Evolutionary conservation across 2,113 vertebrate species (phyloP), one percentile per base, ranked within the genome.

Genomic region (Pipra filicauda): DNA sequence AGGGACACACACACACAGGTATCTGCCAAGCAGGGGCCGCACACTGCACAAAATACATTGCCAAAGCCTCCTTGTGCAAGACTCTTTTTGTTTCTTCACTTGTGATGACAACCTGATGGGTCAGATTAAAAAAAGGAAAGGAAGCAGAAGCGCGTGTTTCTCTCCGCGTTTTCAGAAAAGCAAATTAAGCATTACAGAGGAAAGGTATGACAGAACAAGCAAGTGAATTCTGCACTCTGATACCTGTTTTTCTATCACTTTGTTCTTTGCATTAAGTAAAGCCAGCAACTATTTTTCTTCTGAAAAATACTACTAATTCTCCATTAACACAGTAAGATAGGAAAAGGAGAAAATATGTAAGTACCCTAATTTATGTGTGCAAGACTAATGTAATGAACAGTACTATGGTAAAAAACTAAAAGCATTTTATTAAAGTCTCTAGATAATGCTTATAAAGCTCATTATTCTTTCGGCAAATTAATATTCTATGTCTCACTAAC

Each of bases 401-500:
- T 57, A 71, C 57, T 61, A 72, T 2, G 2, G 75, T 35, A 91
- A 72, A 91, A 72, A 94, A 90, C 46, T 83, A 89, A 87, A 95
- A 94, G 72, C 9, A 1, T 65, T 90, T 96, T 84, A 89, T 89
- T 87, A 77, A 90, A 91, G 51, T 67, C 75, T 71, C 65, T 51
- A 95, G 43, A 87, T 92, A 91, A 92, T 57, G 57, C 52, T 78
- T 87, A 67, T 37, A 92, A 92, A 94, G 69, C 37, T 73, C 71
- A 92, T 92, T 92, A 93, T 81, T 95, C 70, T 96, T 94, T n/a
- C 49, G 79, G 84, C 24, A 95, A 94, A 95, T 92, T 95, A 95
- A 92, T 91, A 96, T 69, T 80, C 85, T 89, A 15, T 62, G 49
- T 90, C 79, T 92, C 62, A 61, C 84, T 72, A 95, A 93, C 77